Evolutionary conservation across 2,113 vertebrate genomes (phyloP).

Genomic region (Lepidothrix coronata): DNA sequence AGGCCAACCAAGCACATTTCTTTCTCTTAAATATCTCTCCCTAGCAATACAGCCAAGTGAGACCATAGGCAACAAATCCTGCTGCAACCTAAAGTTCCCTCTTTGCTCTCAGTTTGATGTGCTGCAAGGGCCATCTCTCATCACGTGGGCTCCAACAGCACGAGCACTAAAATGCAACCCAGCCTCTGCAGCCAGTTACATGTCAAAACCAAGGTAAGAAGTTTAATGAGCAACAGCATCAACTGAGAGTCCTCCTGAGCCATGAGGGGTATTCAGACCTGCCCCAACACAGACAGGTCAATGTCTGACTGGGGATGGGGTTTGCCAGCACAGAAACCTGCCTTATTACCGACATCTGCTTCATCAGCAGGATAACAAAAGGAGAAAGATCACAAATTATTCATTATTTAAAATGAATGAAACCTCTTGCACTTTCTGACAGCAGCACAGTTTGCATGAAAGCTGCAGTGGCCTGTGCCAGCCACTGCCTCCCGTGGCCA

Average conservation of each 20-base stretch:
- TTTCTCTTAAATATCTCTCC: not conserved
- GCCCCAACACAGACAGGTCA: not conserved
- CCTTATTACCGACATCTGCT: not conserved
- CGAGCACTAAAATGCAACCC: not conserved
- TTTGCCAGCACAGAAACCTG: not conserved
- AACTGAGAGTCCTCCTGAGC: not conserved
- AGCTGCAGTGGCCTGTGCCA: not conserved
- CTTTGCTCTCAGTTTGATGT: not conserved
- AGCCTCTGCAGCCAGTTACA: not conserved
- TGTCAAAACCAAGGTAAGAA: not conserved
- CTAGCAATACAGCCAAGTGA: accelerated
- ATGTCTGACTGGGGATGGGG: not conserved
- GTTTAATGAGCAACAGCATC: not conserved
- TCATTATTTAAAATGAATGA: not conserved
- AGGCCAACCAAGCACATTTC: not conserved
- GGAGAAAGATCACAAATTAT: not conserved
- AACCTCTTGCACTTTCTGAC: not conserved
- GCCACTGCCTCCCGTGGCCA: not conserved
- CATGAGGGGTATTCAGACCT: not conserved
- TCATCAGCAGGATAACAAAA: not conserved
- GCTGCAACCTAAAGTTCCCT: not conserved
- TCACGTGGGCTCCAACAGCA: not conserved
- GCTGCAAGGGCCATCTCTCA: not conserved
- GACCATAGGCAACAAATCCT: not conserved
- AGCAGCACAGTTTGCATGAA: not conserved